Conservation (phyloP, 2,888 invertebrate species). For the Drosophila paranaensis region DNA sequence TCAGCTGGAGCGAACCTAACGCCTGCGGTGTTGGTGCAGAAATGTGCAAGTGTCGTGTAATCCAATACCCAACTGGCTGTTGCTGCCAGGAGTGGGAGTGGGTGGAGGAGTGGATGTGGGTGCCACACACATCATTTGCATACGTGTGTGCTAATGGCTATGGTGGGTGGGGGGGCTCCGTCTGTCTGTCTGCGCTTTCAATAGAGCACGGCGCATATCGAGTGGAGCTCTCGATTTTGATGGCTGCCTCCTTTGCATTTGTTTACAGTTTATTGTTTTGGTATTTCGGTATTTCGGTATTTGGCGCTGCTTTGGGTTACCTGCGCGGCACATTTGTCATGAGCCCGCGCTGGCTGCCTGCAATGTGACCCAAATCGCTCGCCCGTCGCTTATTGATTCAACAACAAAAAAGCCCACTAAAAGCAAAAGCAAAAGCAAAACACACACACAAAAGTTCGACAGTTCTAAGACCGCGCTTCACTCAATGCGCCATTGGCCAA, state of each 20-base stretch:
- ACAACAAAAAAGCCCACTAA: conserved; percentile 67
- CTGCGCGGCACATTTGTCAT: conserved; percentile 81
- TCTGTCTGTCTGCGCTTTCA: conserved; percentile 30
- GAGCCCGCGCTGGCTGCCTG: conserved; percentile 76
- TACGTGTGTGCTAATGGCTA: conserved; percentile 34
- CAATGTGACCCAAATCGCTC: conserved; percentile 84
- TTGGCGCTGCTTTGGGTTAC: conserved; percentile 72
- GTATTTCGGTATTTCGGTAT: conserved; percentile 29
- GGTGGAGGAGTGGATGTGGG: no score
- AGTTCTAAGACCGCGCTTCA: conserved; percentile 62
- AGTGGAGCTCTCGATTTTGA: conserved; percentile 78
- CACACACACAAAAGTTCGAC: conserved; percentile 61
- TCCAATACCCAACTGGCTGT: conserved; percentile 63
- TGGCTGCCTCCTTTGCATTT: conserved; percentile 70
- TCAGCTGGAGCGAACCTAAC: conserved; percentile 64
- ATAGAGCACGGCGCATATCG: conserved; percentile 57
- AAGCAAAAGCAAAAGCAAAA: no score
- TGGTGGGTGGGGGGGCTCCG: conserved; percentile 5
- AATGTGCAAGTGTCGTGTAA: conserved; percentile 81
- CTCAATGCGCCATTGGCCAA: conserved; percentile 55
- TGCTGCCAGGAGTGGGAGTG: neutral
- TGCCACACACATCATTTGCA: conserved; percentile 58
- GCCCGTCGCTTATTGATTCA: conserved; percentile 84
- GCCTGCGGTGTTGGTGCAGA: conserved; percentile 80
- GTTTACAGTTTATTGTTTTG: conserved; percentile 79